Base-by-base conservation (phyloP, 1,140 invertebrate genomes). In the Lordiphosa mommai region DNA sequence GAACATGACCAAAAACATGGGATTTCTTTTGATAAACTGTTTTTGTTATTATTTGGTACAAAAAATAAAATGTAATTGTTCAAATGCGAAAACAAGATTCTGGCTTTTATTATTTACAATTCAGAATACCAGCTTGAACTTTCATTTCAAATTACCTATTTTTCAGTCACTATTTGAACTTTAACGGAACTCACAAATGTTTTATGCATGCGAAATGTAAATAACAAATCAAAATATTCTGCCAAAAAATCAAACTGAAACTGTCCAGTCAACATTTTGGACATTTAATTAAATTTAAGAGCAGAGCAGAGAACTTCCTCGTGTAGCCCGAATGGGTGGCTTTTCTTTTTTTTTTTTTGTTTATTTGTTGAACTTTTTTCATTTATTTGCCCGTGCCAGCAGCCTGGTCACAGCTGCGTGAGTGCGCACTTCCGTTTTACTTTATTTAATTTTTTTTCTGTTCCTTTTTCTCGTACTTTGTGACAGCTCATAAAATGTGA, bases 401-500 rank as follows among this genome's bases (percentile, higher is more conserved):
- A 20, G 48, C 71, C 76, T 80, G 74, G 74, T 80, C 74, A 80
- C 77, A 82, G 77, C 72, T 84, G 77, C 61, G 46, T 80, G 71
- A 84, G 50, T 74, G 76, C 67, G 72, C 71, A 84, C 67, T 84
- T 82, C 72, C 67, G 77, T 77, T 69, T 64, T 49, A 50, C 55
- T 68, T 70, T 69, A 49, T 69, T 68, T 57, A 12, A 30, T 43
- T 72, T 58, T 48, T 57, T 37, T 41, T 55, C 56, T 80, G 59
- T 52, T 29, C 56, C 69, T 64, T 53, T 17, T 50, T 52, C 70
- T 67, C 61, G 66, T 65, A 68, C 59, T 69, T 77, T 82, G 77
- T 70, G 77, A 77, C 76, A 82, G 76, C 76, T 82, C 76, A 82
- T 82, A 82, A 82, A 82, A 82, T 82, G 74, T 66, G 71, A 84